Base-by-base conservation (phyloP, 2,888 invertebrate species). In the Alcis repandata region DNA sequence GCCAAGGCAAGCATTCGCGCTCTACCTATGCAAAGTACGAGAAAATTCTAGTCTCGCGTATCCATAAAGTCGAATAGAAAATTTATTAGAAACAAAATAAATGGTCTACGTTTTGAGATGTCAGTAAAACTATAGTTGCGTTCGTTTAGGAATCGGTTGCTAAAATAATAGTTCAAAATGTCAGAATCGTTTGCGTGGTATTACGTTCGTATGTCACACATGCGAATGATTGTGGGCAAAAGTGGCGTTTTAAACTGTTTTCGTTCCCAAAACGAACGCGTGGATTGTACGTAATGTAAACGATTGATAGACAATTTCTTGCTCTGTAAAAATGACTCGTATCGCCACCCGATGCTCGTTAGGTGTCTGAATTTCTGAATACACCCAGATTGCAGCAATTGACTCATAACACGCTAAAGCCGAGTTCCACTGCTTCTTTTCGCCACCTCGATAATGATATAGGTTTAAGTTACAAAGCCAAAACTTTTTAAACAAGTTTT, bases 321-420 rank as follows among this genome's bases (percentile, higher is more conserved):
- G 27, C 3, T 27, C 27, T 27, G n/a, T n/a, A n/a, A 27, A 27
- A 27, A 27, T 27, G 27, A 27, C 27, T 4, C 27, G 27, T 27
- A 27, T n/a, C 3, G 27, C 2, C 2, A 27, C 27, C 27, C 27
- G 27, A 4, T 6, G 27, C 27, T 27, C 27, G 27, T 36, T 36
- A 36, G 9, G 10, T 36, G 3, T 8, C 6, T 59, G 33, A 51
- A 53, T 36, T 36, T 8, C 6, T 59, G 33, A 51, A 53, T 60
- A 60, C 60, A 36, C 32, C 53, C 27, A 27, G 6, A 27, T 27
- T 27, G 36, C 10, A 52, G 22, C 53, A 61, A 46, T 54, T 61
- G 46, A 32, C 19, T 32, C 32, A 27, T 27, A 54, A 48, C 53
- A 46, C 46, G 60, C 15, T 40, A 40, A n/a, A n/a, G n/a, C n/a